Conservation (phyloP, 2,888 invertebrate species). For the Oithona nana region DNA sequence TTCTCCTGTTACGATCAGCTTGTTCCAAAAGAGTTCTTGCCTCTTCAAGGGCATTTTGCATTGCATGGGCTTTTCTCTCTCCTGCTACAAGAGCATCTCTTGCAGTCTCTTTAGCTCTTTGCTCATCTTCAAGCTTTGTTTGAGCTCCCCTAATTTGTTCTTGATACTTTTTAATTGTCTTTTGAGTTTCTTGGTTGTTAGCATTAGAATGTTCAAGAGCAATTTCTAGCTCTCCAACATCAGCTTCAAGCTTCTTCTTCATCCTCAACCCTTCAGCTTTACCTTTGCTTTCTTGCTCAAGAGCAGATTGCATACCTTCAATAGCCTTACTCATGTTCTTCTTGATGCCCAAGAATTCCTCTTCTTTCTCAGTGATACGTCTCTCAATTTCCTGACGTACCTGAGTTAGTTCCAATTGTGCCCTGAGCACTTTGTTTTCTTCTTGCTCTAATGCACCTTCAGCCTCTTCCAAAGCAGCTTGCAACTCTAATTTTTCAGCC, state of each 20-base stretch:
- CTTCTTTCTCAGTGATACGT: conserved; percentile 98
- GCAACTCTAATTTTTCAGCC: conserved; percentile 97
- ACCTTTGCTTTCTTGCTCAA: conserved; percentile 98
- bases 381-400: conserved; percentile 99
- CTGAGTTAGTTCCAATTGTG: conserved; percentile 92
- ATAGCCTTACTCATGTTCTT: conserved; percentile 35
- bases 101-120: conserved; percentile 89
- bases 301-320: conserved; percentile 47
- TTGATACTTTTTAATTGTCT: conserved; percentile 53
- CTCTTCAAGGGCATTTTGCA: conserved; percentile 96
- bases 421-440: conserved; percentile 66
- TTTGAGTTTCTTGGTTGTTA: conserved; percentile 33
- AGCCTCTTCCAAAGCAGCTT: conserved; percentile 95
- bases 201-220: conserved; percentile 37
- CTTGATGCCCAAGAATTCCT: conserved; percentile 96
- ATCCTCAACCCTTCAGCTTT: conserved; percentile 98
- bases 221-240: conserved; percentile 55
- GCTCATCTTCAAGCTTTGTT: conserved; percentile 90
- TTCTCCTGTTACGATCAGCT: conserved; percentile 92
- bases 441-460: conserved; percentile 98
- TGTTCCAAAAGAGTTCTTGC: conserved; percentile 90
- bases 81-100: conserved; percentile 93
- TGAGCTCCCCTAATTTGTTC: conserved; percentile 92
- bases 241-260: conserved; percentile 99
- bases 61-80: conserved; percentile 88